Base-by-base conservation (phyloP, 92 coral and sea anemone genomes). In the Pocillopora grandis region DNA sequence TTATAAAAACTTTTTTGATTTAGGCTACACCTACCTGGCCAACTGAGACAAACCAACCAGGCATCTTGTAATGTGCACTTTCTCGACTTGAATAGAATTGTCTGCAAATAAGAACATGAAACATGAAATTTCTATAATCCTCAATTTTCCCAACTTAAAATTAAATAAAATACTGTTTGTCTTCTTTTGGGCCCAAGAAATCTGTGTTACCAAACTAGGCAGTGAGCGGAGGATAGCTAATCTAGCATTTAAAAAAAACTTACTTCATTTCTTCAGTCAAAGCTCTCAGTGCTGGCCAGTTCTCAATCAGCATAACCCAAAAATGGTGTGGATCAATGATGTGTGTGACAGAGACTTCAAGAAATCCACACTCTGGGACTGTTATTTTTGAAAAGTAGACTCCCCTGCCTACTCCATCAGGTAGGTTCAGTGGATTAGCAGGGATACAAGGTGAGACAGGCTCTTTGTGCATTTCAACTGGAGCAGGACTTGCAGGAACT, bases 341-440 rank as follows among this genome's bases (percentile, higher is more conserved):
- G 82, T 97, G 93, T 0, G 99, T 91, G 21, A 97, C 95, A 84
- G 88, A 94, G 3, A 97, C 81, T 48, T 92, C 96, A 27, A 92
- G 59, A 70, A 86, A 86, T 56, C 94, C 97, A 72, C 93, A 86
- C 37, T 86, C 93, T 2, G 94, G 99, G 57, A 89, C 69, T 21
- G 70, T 81, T 8, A 86, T 86, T 80, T 94, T 91, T 20, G 89
- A 72, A 76, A 87, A 97, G 80, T 90, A 93, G 1, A 78, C 86
- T 20, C 98, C 99, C 68, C 88, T 87, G 19, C 93, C 95, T 61
- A 97, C 95, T 23, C 93, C 98, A 66, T 94, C 98, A 23, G 95
- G 92, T 33, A 94, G 72, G 58, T 78, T 77, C 19, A 83, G 90
- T 14, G 84, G 90, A 72, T 90, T 80, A 0, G 79, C 90, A 76